Evolutionary conservation across 2,113 vertebrate species (phyloP).

Genomic region (Chaenocephalus aceratus): DNA sequence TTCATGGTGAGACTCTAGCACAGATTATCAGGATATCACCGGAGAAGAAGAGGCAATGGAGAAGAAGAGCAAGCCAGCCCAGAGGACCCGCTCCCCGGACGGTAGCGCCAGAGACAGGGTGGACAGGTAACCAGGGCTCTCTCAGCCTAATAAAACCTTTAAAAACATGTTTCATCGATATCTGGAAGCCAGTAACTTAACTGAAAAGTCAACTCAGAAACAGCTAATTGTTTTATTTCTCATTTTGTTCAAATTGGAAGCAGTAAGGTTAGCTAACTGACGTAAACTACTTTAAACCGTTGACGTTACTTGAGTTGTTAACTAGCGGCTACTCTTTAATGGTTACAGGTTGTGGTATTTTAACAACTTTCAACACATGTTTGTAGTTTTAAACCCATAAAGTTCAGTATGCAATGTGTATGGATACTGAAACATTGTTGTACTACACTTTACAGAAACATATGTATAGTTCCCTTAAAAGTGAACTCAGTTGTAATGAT

Average conservation of each 20-base stretch:
- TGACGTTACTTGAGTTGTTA: not conserved
- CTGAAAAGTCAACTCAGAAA: not conserved
- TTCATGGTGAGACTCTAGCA: slow-evolving; percentile 1
- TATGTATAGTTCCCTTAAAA: not conserved
- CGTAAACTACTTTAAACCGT: not conserved
- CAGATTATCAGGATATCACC: not conserved
- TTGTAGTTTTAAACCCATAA: not conserved
- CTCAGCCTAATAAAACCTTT: not conserved
- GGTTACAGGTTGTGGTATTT: not conserved
- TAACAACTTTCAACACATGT: not conserved
- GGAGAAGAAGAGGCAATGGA: slow-evolving; percentile 59
- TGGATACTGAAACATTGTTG: not conserved
- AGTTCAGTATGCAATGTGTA: not conserved
- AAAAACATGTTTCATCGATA: not conserved
- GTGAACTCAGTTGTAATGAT: not conserved
- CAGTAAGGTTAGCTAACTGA: not conserved
- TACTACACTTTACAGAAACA: not conserved
- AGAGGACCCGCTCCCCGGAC: slow-evolving; percentile 29
- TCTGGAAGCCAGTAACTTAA: not conserved
- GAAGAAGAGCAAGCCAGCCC: slow-evolving; percentile 40
- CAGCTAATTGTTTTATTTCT: not conserved
- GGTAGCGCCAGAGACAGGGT: slow-evolving; percentile 70
- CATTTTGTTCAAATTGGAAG: not conserved
- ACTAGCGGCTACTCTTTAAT: not conserved
- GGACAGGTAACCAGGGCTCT: slow-evolving; percentile 65